These are phyloP conservation scores for Actinernus sp. DNA, from an alignment of 92 coral and sea anemone species.

Conservation along the genomic window DNA sequence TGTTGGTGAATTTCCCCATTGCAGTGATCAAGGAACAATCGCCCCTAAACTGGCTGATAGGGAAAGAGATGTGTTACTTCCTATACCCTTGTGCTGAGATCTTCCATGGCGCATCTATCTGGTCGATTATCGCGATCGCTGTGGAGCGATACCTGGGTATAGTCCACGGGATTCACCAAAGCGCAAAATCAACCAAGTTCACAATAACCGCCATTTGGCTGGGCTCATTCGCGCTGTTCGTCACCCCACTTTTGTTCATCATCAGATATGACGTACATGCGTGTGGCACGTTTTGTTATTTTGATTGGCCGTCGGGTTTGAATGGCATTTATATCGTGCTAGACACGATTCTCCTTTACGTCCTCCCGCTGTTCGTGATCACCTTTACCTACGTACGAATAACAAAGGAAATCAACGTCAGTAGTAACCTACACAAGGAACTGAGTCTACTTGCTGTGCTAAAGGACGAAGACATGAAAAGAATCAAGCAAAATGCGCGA, in stretches of 20 bases:
- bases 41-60: slow-evolving; percentile 82
- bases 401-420: slow-evolving; percentile 30
- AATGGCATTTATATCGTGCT: slow-evolving; percentile 17
- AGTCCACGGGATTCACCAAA: slow-evolving; percentile 3
- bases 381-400: slow-evolving; percentile 47
- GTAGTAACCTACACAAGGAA: slow-evolving; percentile 24
- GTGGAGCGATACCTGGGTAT: slow-evolving; percentile 66
- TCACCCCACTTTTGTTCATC: slow-evolving; percentile 68
- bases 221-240: slow-evolving; percentile 64
- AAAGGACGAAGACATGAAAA: slow-evolving; percentile 13
- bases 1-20: slow-evolving; percentile 75
- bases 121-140: slow-evolving; percentile 93
- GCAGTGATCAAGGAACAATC: slow-evolving; percentile 74
- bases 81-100: slow-evolving; percentile 81
- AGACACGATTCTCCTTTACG: slow-evolving; percentile 23
- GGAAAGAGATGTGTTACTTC: slow-evolving; percentile 64
- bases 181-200: slow-evolving; percentile 6
- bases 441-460: background rate
- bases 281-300: slow-evolving; percentile 45
- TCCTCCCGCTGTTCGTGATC: slow-evolving; percentile 48
- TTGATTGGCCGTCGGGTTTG: slow-evolving; percentile 66
- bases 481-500: slow-evolving; percentile 31
- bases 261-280: slow-evolving; percentile 47
- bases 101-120: slow-evolving; percentile 85
- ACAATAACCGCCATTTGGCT: slow-evolving; percentile 74